Base-by-base conservation (phyloP, 2,797 vertebrate genomes). In the Tapirus indicus region DNA sequence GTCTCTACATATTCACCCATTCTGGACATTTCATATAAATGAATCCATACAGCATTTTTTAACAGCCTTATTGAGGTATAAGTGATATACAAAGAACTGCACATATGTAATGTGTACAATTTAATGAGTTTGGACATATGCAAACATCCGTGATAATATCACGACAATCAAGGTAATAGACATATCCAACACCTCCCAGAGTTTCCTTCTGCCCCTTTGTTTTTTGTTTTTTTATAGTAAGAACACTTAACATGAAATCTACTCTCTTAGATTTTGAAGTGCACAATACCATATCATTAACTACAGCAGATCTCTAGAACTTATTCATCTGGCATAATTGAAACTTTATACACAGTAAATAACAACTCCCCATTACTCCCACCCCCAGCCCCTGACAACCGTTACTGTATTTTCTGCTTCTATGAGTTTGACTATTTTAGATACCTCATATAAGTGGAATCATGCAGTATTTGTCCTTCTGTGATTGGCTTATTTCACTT, bases 181-280 rank as follows among this genome's bases (percentile, higher is more conserved):
- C 29, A 77, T 3, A 32, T n/a, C 35, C 29, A 64, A 74, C 35
- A 83, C 41, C 16, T 88, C 29, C 21, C 38, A 83, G 27, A 66
- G n/a, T 41, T 60, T 54, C 47, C 29, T 49, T 82, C 41, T 49
- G 17, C 62, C 32, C 41, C 41, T 66, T 80, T 90, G 47, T 56
- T 83, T 29, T 69, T 60, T 62, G 1, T 16, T 54, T 72, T 32
- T 68, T 56, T 44, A 8, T 82, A 29, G 16, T 56, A 74, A 89
- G 86, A 75, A 83, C 54, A 62, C n/a, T 88, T 88, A 95, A 77
- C 41, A 78, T 78, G 79, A 9, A 27, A 85, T 41, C 27, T 85
- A 85, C 27, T 14, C 16, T 92, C 71, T 32, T 60, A 38, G 54
- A 69, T 23, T 90, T 84, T 90, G 11, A 69, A 41, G n/a, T 62